Evolutionary conservation across 30 jellyfish, hydroid and myxozoan genomes (phyloP).

Genomic region (Nemopilema nomurai): DNA sequence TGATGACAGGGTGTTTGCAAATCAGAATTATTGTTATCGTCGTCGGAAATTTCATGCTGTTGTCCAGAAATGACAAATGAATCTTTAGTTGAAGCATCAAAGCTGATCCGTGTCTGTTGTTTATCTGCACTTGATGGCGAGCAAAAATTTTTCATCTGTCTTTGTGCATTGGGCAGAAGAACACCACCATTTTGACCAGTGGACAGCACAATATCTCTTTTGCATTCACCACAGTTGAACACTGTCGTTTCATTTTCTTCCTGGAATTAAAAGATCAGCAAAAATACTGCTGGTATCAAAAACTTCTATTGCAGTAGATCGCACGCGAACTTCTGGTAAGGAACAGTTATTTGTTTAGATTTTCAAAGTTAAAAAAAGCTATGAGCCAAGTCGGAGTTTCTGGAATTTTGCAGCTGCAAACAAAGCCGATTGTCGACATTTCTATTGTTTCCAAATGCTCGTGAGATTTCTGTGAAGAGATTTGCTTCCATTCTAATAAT

Average conservation of each 20-base stretch:
- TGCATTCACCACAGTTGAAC: too few relatives aligned
- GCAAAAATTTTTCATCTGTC: too few relatives aligned
- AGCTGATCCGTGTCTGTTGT: too few relatives aligned
- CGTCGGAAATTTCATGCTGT: too few relatives aligned
- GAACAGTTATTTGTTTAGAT: background rate
- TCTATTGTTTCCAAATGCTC: background rate
- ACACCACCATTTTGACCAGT: too few relatives aligned
- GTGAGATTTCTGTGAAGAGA: background rate
- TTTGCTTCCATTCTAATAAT: background rate
- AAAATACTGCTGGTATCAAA: background rate
- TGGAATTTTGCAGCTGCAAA: background rate
- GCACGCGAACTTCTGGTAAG: background rate
- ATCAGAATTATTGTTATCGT: too few relatives aligned
- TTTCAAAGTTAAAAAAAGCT: background rate
- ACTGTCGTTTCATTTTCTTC: conserved; percentile 3
- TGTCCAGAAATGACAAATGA: too few relatives aligned
- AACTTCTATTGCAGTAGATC: background rate
- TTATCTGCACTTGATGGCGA: too few relatives aligned
- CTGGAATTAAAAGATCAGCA: conserved; percentile 2
- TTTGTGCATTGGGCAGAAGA: too few relatives aligned
- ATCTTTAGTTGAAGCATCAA: too few relatives aligned
- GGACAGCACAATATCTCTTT: too few relatives aligned
- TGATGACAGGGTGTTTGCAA: too few relatives aligned
- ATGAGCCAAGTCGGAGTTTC: background rate
- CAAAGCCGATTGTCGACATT: background rate